phyloP scores from a whole-genome alignment of 2,888 invertebrate genomes.

The Coelinius sp. region DNA sequence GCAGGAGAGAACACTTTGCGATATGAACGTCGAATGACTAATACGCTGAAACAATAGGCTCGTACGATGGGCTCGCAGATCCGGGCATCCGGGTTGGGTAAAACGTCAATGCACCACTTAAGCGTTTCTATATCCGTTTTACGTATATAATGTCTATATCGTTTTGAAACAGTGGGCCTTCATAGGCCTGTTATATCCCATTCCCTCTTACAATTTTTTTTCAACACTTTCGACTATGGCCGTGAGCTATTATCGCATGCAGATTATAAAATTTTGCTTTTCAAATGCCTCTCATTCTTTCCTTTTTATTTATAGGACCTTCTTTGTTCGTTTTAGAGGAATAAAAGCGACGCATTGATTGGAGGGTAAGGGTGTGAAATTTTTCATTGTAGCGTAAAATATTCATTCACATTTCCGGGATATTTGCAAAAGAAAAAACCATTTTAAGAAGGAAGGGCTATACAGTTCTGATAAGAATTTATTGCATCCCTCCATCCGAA shows the following conservation, averaged over 20 bases:
- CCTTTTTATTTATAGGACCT: conserved; percentile 19
- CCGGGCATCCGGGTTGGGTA: conserved; percentile 51
- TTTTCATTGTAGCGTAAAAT: background rate
- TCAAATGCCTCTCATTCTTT: conserved; percentile 38
- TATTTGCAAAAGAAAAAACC: too few species aligned
- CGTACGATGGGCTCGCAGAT: conserved; percentile 67
- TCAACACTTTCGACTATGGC: conserved; percentile 11
- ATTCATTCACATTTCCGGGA: background rate
- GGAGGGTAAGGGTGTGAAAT: conserved; percentile 33
- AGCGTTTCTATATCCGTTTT: conserved; percentile 67
- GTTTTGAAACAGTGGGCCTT: conserved; percentile 3
- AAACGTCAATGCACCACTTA: conserved; percentile 70
- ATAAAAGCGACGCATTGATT: conserved; percentile 26
- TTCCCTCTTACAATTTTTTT: conserved; percentile 21
- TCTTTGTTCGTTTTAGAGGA: conserved; percentile 33
- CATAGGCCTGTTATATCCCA: conserved; percentile 15
- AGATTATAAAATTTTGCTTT: conserved; percentile 45
- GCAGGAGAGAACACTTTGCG: conserved; percentile 63
- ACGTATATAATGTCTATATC: conserved; percentile 51
- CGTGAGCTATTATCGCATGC: conserved; percentile 60
- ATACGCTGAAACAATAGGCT: conserved; percentile 70
- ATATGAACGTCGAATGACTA: conserved; percentile 69
- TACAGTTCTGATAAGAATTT: too few species aligned
- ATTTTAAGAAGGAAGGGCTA: too few species aligned
- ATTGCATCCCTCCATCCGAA: conserved; percentile 30